These are phyloP conservation scores for Eretmochelys imbricata DNA, from an alignment of 2,113 vertebrate species.

Conservation along the genomic window DNA sequence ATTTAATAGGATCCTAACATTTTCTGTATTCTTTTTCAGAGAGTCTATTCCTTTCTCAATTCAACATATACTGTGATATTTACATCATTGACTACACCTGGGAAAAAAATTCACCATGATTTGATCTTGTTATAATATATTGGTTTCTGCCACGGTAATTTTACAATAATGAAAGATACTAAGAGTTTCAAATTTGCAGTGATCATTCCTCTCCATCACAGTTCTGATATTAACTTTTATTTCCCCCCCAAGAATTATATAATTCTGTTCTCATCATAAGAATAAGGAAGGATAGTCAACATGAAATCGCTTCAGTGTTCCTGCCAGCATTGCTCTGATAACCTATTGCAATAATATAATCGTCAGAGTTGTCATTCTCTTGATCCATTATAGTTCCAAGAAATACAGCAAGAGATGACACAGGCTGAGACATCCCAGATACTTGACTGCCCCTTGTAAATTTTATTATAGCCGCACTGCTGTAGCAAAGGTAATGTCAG, in stretches of 20 bases:
- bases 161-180: conserved; percentile 28
- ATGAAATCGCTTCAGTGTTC: background rate
- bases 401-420: conserved; percentile 41
- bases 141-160: background rate
- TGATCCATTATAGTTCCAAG: conserved; percentile 45
- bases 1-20: background rate
- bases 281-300: conserved; percentile 11
- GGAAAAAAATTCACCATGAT: background rate
- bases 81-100: background rate
- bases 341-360: conserved; percentile 30
- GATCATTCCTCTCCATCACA: background rate
- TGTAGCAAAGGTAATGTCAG: conserved; percentile 51
- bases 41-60: background rate
- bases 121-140: conserved; percentile 11
- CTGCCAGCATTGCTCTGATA: conserved; percentile 51
- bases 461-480: conserved; percentile 49
- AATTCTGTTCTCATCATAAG: background rate
- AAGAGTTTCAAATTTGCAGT: background rate
- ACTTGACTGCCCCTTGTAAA: conserved; percentile 51
- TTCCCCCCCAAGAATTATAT: background rate
- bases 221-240: background rate
- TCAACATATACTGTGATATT: background rate
- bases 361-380: conserved; percentile 47
- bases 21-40: background rate
- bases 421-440: conserved; percentile 8